Evolutionary conservation across 2,888 invertebrate species (phyloP).

Genomic region (Ormyrus labotus): DNA sequence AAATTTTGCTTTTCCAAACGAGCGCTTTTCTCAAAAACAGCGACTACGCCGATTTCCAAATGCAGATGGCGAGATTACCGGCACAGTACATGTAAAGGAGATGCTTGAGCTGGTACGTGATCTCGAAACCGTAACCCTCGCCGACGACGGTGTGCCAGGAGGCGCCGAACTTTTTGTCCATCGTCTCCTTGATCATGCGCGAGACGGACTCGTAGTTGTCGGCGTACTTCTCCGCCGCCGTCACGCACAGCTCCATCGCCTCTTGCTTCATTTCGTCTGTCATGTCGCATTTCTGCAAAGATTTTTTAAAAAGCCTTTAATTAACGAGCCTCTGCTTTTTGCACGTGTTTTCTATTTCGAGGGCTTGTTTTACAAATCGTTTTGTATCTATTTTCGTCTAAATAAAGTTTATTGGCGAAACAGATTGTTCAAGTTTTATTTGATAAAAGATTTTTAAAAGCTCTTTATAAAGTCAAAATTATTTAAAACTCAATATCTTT

Average conservation of each 20-base stretch:
- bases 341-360: not conserved
- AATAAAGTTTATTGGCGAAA: too few species aligned
- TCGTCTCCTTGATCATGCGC: constrained; percentile 81
- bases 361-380: not conserved
- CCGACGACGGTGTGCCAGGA: constrained; percentile 84
- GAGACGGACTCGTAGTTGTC: constrained; percentile 82
- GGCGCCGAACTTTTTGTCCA: constrained; percentile 83
- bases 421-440: too few species aligned
- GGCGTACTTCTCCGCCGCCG: constrained; percentile 82
- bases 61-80: constrained; percentile 80
- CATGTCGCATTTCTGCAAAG: constrained; percentile 78
- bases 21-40: not conserved
- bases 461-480: too few species aligned
- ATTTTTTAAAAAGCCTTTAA: too few species aligned
- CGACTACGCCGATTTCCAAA: constrained; percentile 80
- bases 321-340: not conserved
- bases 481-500: too few species aligned
- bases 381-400: too few species aligned
- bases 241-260: constrained; percentile 81
- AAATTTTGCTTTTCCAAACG: too few species aligned
- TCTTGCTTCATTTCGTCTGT: constrained; percentile 82
- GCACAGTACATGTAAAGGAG: constrained; percentile 81
- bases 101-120: constrained; percentile 81
- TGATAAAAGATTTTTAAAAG: too few species aligned
- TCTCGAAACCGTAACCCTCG: constrained; percentile 83